Base-by-base conservation (phyloP, 2,113 vertebrate species). In the Oenanthe oenanthe region DNA sequence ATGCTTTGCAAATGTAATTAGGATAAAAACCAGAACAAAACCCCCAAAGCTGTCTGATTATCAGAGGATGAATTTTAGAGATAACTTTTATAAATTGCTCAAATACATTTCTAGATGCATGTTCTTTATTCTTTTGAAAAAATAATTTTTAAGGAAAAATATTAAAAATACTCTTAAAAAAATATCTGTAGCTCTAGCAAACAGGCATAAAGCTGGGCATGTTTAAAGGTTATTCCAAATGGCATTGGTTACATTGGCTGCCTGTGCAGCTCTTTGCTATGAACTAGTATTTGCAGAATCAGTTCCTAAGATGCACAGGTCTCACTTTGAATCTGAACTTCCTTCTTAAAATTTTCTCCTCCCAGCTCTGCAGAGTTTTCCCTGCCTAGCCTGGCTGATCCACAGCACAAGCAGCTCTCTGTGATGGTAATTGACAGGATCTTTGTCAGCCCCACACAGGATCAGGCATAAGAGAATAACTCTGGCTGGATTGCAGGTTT, bases 301-400 rank as follows among this genome's bases (percentile, higher is more conserved):
- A 7, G 51, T 36, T 91, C 63, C 78, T 88, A 93, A 86, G n/a
- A 78, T 0, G 1, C 36, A 48, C 5, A 17, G 1, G 1, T 71
- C 58, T 57, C 63, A 24, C 85, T 93, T 92, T 54, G 45, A 95
- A 84, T 53, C n/a, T 56, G 54, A 95, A 86, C 22, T 95, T 88
- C 48, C 51, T 78, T 89, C 68, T 84, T 61, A 51, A 87, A 93
- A 95, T 54, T 92, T 92, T 83, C 47, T 89, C 80, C 40, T 84
- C 73, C 16, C 1, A 62, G 22, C n/a, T 38, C 31, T 87, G 65
- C 36, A 47, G 38, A 54, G n/a, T 81, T 84, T 90, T 82, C 53
- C 32, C 40, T 78, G 50, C 42, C 4, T 8, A 56, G 62, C 15
- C 53, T 40, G 25, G 32, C 48, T 5, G 56, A 60, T 83, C 67